Conservation (phyloP, 2,113 vertebrate species). For the Hypocryptadius cinnamomeus region DNA sequence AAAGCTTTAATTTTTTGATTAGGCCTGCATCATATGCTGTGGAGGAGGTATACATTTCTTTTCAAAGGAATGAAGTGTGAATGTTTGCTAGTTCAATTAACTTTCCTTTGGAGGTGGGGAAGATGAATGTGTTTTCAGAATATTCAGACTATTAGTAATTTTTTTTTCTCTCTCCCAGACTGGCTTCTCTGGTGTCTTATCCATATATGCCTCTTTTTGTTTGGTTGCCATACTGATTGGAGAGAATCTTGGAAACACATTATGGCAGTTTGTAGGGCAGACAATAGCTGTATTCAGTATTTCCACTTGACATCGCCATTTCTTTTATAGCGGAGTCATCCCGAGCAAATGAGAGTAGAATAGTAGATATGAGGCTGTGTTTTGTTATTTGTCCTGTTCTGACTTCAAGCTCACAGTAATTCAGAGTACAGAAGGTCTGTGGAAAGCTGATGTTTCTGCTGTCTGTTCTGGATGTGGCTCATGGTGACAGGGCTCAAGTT, state of each 20-base stretch:
- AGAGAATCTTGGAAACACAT: background rate
- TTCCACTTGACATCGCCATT: background rate
- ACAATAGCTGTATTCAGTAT: background rate
- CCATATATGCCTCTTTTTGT: background rate
- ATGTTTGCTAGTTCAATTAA: background rate
- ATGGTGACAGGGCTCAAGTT: fast-evolving
- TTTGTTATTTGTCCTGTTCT: background rate
- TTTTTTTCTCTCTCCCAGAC: background rate
- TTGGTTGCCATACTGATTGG: background rate
- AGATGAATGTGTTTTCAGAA: background rate
- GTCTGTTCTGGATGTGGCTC: background rate
- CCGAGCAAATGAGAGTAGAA: background rate
- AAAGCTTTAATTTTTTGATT: background rate
- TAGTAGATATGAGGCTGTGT: background rate
- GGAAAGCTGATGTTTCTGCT: background rate
- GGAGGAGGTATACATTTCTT: background rate
- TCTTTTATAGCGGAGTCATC: background rate
- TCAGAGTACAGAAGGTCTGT: background rate
- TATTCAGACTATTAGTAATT: background rate
- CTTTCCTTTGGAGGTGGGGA: background rate
- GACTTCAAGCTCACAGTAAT: background rate
- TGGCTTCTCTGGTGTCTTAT: background rate
- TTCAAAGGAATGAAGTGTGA: background rate
- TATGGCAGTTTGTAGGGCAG: background rate
- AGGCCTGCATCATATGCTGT: background rate